Conservation (phyloP, 2,797 vertebrate species). For the Sebastes dallii region DNA sequence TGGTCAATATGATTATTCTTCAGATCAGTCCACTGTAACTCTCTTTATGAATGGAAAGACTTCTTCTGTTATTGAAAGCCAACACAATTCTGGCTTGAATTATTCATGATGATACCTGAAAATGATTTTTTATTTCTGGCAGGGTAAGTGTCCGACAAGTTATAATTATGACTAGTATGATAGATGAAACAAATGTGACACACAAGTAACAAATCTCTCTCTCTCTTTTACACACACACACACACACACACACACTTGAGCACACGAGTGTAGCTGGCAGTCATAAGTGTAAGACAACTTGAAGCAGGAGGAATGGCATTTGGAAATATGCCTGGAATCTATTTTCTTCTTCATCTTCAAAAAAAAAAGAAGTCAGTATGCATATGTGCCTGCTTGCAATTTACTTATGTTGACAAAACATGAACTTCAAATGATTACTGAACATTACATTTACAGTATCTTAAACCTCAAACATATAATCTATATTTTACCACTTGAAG, state of each 20-base stretch:
- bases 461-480: background rate
- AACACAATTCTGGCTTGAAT: background rate
- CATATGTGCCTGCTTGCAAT: background rate
- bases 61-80: background rate
- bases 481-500: background rate
- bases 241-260: background rate
- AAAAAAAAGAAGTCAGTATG: background rate
- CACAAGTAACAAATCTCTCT: background rate
- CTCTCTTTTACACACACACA: background rate
- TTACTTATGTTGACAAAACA: slow-evolving; percentile 22
- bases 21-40: background rate
- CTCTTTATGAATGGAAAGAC: background rate
- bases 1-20: slow-evolving; percentile 5
- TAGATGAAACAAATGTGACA: background rate
- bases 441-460: background rate
- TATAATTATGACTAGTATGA: background rate
- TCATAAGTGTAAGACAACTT: slow-evolving; percentile 21
- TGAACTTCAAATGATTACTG: background rate
- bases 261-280: slow-evolving; percentile 1
- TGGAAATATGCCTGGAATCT: slow-evolving; percentile 69
- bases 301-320: slow-evolving; percentile 19
- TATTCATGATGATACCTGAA: background rate
- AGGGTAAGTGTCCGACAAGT: background rate
- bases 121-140: background rate
- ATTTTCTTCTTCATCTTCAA: background rate